These are phyloP conservation scores for Illadopsis cleaveri DNA, from an alignment of 2,113 vertebrate species.

Conservation along the genomic window DNA sequence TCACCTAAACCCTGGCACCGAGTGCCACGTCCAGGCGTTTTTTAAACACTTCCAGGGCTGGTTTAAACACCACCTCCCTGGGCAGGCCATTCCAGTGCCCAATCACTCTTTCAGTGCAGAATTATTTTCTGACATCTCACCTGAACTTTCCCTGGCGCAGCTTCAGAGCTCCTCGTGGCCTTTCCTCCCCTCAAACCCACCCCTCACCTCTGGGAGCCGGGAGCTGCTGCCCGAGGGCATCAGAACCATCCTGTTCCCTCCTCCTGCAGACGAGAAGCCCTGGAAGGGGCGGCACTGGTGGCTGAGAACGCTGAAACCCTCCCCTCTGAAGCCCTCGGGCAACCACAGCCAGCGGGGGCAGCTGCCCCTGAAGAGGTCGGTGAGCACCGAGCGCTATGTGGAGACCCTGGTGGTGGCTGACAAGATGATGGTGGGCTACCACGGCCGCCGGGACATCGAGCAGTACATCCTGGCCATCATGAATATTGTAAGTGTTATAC, in stretches of 20 bases:
- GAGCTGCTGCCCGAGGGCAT: not conserved
- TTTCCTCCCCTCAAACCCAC: not conserved
- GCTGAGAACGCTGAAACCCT: constrained; percentile 87
- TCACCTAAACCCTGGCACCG: not conserved
- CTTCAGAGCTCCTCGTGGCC: not conserved
- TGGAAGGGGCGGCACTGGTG: constrained; percentile 91
- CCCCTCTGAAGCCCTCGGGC: constrained; percentile 70
- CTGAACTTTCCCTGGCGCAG: not conserved
- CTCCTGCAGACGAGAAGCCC: constrained; percentile 86
- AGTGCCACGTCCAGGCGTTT: not conserved
- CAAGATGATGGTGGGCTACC: constrained; percentile 99
- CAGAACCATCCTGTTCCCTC: not conserved
- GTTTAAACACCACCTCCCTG: not conserved
- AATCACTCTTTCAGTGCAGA: not conserved
- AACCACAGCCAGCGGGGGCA: constrained; percentile 88
- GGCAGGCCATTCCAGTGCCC: not conserved
- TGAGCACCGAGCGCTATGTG: constrained; percentile 93
- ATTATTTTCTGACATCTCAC: fast-evolving
- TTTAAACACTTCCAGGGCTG: not conserved
- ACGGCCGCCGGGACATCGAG: constrained; percentile 95
- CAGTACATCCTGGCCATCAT: constrained; percentile 98
- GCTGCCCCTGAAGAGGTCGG: constrained; percentile 92
- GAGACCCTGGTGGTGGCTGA: constrained; percentile 97
- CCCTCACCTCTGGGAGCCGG: not conserved
- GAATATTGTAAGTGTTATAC: constrained; percentile 99